Base-by-base conservation (phyloP, 2,888 invertebrate genomes). In the Clanis bilineata region DNA sequence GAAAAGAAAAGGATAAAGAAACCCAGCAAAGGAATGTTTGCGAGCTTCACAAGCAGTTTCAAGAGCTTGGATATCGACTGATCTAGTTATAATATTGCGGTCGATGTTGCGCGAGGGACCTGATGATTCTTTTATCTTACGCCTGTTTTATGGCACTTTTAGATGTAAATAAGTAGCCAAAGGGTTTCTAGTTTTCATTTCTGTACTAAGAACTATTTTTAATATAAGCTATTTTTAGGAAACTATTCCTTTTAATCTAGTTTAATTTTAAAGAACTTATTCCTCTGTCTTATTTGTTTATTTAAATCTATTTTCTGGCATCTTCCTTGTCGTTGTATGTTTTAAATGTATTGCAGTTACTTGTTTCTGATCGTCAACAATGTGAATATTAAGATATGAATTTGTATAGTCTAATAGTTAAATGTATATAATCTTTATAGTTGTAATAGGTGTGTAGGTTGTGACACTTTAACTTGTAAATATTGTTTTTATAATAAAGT, bases 11-110 rank as follows among this genome's bases (percentile, higher is more conserved):
- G 89, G 51, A 85, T 92, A 39, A 90, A 91, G 77, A 90, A 90
- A 62, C 88, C 89, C 1, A 91, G 86, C 64, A 86, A 83, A 73
- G 92, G 92, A 59, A 89, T 91, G 85, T 93, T 93, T 63, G 90
- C 92, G 1, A 88, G 85, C 62, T 86, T 93, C 65, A 92, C 92
- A 1, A 90, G 91, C 69, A 90, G 86, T 70, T 90, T 93, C 74
- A 93, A 90, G 69, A 87, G 85, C 62, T 66, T 93, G 57, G 92
- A 93, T 63, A 93, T 93, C 60, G 93, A 92, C 74, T 92, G 84
- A 91, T 73, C 54, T 51, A 57, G 38, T 4, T 44, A 12, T 7
- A 21, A 32, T 44, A 7, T 32, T 62, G 45, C 38, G 38, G 32
- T 63, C 47, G 12, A 45, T 65, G 65, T 64, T 65, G 72, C 73